phyloP scores from a whole-genome alignment of 2,888 invertebrate species.

The Caenorhabditis virilis region DNA sequence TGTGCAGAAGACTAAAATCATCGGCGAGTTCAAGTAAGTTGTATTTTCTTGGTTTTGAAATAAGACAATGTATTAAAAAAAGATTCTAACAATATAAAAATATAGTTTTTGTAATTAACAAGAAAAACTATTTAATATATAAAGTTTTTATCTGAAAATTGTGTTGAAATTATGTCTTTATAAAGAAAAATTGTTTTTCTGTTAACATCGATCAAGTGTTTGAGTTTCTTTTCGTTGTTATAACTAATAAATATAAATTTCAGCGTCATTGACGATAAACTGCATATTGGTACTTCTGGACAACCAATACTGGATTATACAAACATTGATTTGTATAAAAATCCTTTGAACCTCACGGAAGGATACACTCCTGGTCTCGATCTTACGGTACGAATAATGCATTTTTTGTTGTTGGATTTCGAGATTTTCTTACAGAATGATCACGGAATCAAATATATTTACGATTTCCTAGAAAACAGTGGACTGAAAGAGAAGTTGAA shows the following conservation, averaged over 20 bases:
- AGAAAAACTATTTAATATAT: background rate
- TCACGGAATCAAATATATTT: background rate
- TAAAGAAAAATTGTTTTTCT: background rate
- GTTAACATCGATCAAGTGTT: no score
- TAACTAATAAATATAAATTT: background rate
- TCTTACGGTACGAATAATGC: background rate
- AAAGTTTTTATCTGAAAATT: background rate
- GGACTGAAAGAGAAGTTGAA: no score
- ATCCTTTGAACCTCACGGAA: no score
- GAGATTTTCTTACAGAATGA: no score
- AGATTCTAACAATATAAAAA: background rate
- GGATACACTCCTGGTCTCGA: background rate
- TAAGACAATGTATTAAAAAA: background rate
- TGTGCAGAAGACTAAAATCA: slow-evolving; percentile 7
- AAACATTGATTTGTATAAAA: background rate
- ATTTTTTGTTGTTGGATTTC: background rate
- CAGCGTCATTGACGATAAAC: slow-evolving; percentile 15
- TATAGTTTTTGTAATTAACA: background rate
- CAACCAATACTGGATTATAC: background rate
- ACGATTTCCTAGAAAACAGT: background rate
- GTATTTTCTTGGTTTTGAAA: background rate
- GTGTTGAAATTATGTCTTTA: background rate
- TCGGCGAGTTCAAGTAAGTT: slow-evolving; percentile 7
- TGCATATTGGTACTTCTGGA: background rate
- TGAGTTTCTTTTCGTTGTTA: no score